Conservation (phyloP, 2,113 vertebrate genomes). For the Trochalopteron elliotii region DNA sequence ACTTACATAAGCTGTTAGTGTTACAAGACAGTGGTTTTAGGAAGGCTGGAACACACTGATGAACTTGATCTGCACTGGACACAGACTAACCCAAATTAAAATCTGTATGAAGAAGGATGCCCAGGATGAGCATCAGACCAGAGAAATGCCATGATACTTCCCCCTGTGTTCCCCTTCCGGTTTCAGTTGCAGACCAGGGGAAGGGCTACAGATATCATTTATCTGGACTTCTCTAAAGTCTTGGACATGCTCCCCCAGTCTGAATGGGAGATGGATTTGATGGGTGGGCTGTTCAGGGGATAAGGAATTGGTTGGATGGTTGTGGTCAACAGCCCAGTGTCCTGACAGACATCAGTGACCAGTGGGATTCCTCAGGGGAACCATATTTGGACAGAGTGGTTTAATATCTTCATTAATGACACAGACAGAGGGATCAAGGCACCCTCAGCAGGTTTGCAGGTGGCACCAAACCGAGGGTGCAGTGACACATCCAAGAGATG, state of each 20-base stretch:
- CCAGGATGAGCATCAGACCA: background rate
- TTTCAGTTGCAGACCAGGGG: background rate
- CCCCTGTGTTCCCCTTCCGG: background rate
- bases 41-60: background rate
- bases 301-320: background rate
- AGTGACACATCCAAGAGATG: background rate
- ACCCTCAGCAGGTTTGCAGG: background rate
- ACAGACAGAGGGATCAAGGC: background rate
- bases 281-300: background rate
- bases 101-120: background rate
- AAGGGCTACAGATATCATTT: background rate
- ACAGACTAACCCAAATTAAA: background rate
- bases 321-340: fast-evolving
- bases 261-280: background rate
- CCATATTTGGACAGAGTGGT: background rate
- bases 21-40: background rate
- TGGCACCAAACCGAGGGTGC: background rate
- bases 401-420: background rate
- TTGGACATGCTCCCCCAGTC: background rate
- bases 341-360: background rate
- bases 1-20: background rate
- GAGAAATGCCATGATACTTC: background rate
- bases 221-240: background rate
- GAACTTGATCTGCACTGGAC: background rate
- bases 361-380: background rate